These are phyloP conservation scores for Platalea minor DNA, from an alignment of 2,797 vertebrate genomes.

Conservation along the genomic window DNA sequence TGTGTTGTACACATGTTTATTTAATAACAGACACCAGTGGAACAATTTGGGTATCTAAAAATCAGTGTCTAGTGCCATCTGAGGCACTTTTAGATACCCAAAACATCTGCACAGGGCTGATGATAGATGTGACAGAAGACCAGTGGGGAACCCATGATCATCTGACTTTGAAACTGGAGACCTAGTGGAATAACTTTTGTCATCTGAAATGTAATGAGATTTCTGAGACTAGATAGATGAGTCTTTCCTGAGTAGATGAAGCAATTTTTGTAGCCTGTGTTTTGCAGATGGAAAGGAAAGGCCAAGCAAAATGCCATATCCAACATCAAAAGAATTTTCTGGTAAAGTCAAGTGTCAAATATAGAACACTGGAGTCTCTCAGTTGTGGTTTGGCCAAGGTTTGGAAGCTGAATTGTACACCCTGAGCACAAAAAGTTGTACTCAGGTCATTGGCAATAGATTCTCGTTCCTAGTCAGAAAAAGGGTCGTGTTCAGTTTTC, in stretches of 20 bases:
- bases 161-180: background rate
- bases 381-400: background rate
- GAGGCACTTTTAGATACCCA: background rate
- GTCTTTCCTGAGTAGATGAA: background rate
- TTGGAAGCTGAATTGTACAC: background rate
- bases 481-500: background rate
- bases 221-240: background rate
- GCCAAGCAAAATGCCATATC: background rate
- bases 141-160: background rate
- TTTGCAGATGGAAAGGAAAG: background rate
- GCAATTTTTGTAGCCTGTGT: background rate
- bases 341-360: background rate
- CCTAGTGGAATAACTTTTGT: background rate
- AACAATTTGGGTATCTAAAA: background rate
- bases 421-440: background rate
- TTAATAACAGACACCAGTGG: background rate
- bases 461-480: background rate
- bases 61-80: background rate
- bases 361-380: background rate
- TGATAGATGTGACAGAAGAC: background rate
- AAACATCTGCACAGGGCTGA: background rate
- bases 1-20: background rate
- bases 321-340: background rate
- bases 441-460: background rate
- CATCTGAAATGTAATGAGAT: background rate